A percentile compares a stretch with the other conserved stretches of the same genome.
phyloP scores from a whole-genome alignment of 2,113 vertebrate genomes.

The Hippocampus zosterae region DNA sequence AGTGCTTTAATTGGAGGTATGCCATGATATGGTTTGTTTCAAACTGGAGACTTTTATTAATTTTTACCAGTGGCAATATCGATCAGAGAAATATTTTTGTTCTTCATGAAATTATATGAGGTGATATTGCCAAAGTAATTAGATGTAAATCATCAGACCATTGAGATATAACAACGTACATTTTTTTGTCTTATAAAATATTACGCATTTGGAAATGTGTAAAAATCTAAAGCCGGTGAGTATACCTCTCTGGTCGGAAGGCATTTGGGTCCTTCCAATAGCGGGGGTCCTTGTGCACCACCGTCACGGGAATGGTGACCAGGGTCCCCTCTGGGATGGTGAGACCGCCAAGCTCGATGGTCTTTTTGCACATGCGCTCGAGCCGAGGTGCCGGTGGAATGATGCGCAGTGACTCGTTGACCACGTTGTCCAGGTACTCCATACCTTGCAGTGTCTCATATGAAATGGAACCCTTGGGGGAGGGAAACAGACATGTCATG shows the following conservation, averaged over 20 bases:
- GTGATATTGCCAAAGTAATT: neutral
- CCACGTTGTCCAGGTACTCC: constrained; percentile 57
- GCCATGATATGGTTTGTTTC: neutral
- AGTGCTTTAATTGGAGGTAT: neutral
- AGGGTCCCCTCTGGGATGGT: constrained; percentile 45
- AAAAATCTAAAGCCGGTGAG: neutral
- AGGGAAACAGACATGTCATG: neutral
- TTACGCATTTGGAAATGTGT: neutral
- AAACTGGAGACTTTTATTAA: no score
- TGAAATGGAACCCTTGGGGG: constrained; percentile 30
- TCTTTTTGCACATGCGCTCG: constrained; percentile 58
- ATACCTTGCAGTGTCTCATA: constrained; percentile 40
- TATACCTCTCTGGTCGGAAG: constrained; percentile 63
- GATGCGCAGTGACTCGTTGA: constrained; percentile 51
- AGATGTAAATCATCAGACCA: neutral
- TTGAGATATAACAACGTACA: neutral
- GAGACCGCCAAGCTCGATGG: constrained; percentile 33
- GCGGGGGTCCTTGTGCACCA: constrained; percentile 52
- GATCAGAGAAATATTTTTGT: neutral
- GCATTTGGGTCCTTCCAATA: constrained; percentile 50
- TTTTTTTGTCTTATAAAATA: neutral
- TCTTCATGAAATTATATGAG: neutral
- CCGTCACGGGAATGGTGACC: constrained; percentile 28
- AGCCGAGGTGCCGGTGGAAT: constrained; percentile 44
- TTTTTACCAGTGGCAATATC: no score